phyloP scores from a whole-genome alignment of 2,797 vertebrate genomes.

The Podargus strigoides region DNA sequence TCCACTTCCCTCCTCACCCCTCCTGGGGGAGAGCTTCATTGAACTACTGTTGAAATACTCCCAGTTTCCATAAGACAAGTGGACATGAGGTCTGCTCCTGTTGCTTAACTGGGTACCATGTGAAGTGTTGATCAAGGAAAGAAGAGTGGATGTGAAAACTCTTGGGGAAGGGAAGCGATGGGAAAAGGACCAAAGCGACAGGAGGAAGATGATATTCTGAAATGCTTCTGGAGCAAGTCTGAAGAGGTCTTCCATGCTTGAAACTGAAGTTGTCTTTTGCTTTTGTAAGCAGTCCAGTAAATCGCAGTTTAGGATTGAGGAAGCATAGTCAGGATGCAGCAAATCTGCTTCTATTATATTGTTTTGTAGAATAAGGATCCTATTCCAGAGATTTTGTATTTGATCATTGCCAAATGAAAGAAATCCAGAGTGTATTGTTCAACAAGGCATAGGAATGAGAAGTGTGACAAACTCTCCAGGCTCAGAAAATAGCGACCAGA shows the following conservation, averaged over 20 bases:
- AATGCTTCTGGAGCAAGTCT: neutral
- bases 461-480: neutral
- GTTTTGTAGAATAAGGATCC: neutral
- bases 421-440: neutral
- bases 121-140: neutral
- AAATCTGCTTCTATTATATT: accelerated
- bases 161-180: neutral
- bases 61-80: neutral
- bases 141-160: neutral
- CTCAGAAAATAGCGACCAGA: neutral
- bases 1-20: neutral
- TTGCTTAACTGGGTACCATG: neutral
- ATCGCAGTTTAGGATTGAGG: neutral
- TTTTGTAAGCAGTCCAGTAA: neutral
- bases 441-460: neutral
- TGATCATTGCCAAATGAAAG: neutral
- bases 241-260: neutral
- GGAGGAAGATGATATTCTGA: neutral
- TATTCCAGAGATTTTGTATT: neutral
- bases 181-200: neutral
- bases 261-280: neutral
- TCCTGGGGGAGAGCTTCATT: neutral
- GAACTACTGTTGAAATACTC: neutral
- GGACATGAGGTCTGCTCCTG: neutral
- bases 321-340: neutral